These are phyloP conservation scores for Bufo bufo DNA, from an alignment of 2,113 vertebrate species.

Conservation along the genomic window DNA sequence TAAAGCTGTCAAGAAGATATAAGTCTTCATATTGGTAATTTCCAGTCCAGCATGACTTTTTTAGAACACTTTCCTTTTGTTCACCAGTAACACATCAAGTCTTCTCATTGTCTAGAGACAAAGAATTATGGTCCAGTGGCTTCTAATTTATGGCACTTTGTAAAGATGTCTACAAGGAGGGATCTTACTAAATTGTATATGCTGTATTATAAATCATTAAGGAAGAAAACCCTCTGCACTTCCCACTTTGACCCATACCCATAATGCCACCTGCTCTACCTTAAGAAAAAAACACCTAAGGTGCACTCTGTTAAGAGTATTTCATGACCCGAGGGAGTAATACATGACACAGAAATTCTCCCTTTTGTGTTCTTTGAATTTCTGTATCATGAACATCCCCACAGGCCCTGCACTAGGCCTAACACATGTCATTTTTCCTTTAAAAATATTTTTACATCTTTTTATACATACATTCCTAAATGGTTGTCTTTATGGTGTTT, in stretches of 20 bases:
- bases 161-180: neutral
- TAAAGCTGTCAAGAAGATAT: conserved; percentile 21
- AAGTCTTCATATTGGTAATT: neutral
- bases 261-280: neutral
- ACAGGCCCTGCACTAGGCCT: no score
- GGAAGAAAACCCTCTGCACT: neutral
- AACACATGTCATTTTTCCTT: no score
- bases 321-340: neutral
- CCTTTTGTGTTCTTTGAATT: no score
- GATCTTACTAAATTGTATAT: neutral
- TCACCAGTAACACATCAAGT: neutral
- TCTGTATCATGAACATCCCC: no score
- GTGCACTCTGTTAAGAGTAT: no score
- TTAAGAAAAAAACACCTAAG: neutral
- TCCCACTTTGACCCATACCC: neutral
- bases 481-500: no score
- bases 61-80: neutral
- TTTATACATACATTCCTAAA: no score
- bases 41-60: neutral
- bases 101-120: neutral
- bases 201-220: neutral
- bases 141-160: neutral
- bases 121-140: neutral
- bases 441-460: no score
- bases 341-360: no score